Conservation (phyloP, 2,113 vertebrate genomes). For the Urocitellus parryii region DNA sequence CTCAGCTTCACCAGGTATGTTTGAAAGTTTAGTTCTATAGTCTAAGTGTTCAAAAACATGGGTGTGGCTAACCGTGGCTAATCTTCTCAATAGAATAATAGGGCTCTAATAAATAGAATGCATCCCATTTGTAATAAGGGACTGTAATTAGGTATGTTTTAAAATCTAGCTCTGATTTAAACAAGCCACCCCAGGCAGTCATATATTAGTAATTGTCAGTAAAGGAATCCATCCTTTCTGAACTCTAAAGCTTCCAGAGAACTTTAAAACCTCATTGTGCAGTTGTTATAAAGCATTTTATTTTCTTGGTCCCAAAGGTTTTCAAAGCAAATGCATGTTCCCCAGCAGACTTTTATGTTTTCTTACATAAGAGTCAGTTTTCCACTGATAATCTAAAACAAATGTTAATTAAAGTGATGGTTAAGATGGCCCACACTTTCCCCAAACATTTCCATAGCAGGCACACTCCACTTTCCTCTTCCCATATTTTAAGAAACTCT, state of each 20-base stretch:
- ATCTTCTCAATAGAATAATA: slow-evolving; percentile 25
- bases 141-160: not conserved
- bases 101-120: not conserved
- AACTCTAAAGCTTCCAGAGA: not conserved
- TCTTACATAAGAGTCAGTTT: slow-evolving; percentile 31
- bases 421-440: not conserved
- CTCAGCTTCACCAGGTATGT: not conserved
- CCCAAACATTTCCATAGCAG: slow-evolving; percentile 20
- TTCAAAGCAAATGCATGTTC: slow-evolving; percentile 54
- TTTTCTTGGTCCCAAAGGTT: slow-evolving; percentile 57
- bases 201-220: not conserved
- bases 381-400: slow-evolving; percentile 20
- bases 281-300: slow-evolving; percentile 65
- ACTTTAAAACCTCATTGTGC: slow-evolving; percentile 62
- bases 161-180: slow-evolving; percentile 31
- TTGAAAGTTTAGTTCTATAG: slow-evolving; percentile 31
- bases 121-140: not conserved
- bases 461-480: not conserved
- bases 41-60: slow-evolving; percentile 6
- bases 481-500: not conserved
- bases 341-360: slow-evolving; percentile 31
- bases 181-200: not conserved
- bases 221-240: slow-evolving; percentile 50
- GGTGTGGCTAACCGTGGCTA: not conserved
- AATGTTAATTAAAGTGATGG: slow-evolving; percentile 30